phyloP scores from a whole-genome alignment of 2,888 invertebrate species.

The Alitta virens region DNA sequence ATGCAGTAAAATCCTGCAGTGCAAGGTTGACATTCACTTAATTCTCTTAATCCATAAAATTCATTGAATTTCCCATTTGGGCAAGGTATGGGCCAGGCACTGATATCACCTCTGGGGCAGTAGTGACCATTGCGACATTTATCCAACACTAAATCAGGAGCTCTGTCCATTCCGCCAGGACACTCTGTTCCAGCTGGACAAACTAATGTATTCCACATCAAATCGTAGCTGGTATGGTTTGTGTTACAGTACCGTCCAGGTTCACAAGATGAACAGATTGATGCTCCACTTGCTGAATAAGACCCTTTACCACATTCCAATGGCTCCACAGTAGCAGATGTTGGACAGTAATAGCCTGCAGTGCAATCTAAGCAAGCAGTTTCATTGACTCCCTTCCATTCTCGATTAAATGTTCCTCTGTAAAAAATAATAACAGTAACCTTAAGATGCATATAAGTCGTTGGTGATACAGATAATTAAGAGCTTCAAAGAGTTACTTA shows the following conservation, averaged over 20 bases:
- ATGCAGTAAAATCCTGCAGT: conserved; percentile 49
- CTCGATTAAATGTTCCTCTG: conserved; percentile 42
- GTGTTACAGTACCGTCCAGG: conserved; percentile 48
- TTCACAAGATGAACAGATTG: conserved; percentile 40
- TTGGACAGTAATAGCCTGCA: conserved; percentile 52
- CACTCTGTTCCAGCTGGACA: conserved; percentile 49
- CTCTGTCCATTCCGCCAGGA: conserved; percentile 42
- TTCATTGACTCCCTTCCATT: conserved; percentile 37
- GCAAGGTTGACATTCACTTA: conserved; percentile 48
- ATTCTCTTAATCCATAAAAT: conserved; percentile 37
- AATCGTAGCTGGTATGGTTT: conserved; percentile 46
- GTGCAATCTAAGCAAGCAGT: conserved; percentile 40
- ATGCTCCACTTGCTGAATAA: conserved; percentile 44
- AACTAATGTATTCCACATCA: conserved; percentile 23
- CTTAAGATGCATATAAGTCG: too few species aligned
- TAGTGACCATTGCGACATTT: conserved; percentile 49
- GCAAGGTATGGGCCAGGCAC: conserved; percentile 49
- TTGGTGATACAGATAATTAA: not conserved
- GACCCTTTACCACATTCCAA: conserved; percentile 48
- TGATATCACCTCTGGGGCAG: conserved; percentile 51
- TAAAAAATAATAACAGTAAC: conserved; percentile 22
- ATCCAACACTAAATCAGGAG: conserved; percentile 41
- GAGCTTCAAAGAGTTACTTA: conserved; percentile 29
- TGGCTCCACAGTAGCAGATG: conserved; percentile 36
- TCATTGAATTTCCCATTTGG: conserved; percentile 50